phyloP scores from a whole-genome alignment of 2,113 vertebrate genomes.

The Oenanthe oenanthe region DNA sequence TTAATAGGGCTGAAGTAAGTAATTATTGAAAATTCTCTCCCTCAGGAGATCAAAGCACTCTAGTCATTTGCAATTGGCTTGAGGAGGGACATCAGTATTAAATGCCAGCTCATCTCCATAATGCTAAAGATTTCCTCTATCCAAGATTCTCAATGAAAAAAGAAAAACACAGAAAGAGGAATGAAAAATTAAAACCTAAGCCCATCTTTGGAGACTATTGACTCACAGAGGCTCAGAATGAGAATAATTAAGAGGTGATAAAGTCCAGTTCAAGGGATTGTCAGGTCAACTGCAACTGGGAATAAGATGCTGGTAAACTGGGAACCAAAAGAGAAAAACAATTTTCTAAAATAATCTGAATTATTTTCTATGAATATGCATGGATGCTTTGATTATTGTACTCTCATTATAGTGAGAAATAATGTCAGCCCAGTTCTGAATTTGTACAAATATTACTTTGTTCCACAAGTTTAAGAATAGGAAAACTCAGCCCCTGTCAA shows the following conservation, averaged over 20 bases:
- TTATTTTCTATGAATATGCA: neutral
- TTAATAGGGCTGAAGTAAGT: neutral
- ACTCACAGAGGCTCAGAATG: neutral
- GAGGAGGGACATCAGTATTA: neutral
- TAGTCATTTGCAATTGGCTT: neutral
- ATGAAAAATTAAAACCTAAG: neutral
- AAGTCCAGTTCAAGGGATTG: neutral
- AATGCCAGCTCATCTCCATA: neutral
- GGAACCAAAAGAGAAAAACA: neutral
- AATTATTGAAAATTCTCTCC: conserved; percentile 13
- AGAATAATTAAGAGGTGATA: neutral
- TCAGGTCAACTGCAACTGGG: neutral
- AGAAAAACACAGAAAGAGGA: neutral
- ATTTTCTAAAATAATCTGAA: neutral
- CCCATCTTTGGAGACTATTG: neutral
- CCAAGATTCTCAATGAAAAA: neutral
- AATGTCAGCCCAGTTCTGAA: neutral
- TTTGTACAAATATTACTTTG: neutral
- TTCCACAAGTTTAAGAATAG: neutral
- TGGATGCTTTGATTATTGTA: neutral
- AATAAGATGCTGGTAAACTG: neutral
- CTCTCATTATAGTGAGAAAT: neutral
- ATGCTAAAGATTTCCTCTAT: neutral
- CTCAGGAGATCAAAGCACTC: neutral
- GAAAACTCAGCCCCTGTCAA: neutral